These are phyloP conservation scores for Sebastolobus alascanus DNA, from an alignment of 2,797 vertebrate genomes.

Conservation along the genomic window DNA sequence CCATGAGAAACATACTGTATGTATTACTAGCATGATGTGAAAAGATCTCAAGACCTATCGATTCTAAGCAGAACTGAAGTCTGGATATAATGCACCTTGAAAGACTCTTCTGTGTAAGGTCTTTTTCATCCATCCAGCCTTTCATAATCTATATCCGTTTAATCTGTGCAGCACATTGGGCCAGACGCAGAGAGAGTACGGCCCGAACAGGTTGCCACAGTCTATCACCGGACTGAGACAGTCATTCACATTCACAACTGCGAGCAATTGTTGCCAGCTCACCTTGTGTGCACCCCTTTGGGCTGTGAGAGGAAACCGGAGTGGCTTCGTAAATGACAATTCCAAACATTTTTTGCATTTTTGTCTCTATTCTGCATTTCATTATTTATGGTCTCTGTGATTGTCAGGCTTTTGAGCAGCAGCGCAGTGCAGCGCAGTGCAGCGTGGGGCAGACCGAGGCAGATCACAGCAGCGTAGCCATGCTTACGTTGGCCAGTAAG, in stretches of 20 bases:
- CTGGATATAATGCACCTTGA: background rate
- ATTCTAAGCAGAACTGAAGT: background rate
- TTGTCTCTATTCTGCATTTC: background rate
- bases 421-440: slow-evolving; percentile 51
- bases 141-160: background rate
- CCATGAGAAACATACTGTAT: background rate
- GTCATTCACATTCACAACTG: background rate
- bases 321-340: background rate
- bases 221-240: background rate
- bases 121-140: background rate
- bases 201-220: background rate
- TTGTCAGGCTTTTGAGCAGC: slow-evolving; percentile 62
- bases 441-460: slow-evolving; percentile 49
- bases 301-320: background rate
- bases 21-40: background rate
- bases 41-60: background rate
- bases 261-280: background rate
- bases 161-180: background rate
- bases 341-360: background rate
- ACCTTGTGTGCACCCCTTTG: background rate
- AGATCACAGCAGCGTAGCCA: slow-evolving; percentile 80
- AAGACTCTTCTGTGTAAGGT: background rate
- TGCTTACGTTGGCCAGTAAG: slow-evolving; percentile 97
- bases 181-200: background rate
- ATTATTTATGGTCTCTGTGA: slow-evolving; percentile 14